Conservation (phyloP, 2,797 vertebrate genomes). For the Chloroceryle inda region DNA sequence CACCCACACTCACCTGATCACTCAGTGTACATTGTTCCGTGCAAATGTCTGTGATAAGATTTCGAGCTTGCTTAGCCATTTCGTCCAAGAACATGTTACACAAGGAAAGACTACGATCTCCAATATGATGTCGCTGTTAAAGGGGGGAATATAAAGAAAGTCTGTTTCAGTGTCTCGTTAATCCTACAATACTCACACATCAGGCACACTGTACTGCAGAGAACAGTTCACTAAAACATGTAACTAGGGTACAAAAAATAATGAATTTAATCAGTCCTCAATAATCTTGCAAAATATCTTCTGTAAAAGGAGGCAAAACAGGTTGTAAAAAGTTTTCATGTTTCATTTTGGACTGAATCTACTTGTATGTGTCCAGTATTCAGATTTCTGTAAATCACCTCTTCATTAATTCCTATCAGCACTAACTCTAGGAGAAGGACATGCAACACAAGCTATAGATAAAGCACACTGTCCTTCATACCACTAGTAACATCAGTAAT, state of each 20-base stretch:
- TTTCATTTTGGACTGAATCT: background rate
- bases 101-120: slow-evolving; percentile 96
- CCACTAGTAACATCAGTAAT: background rate
- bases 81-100: slow-evolving; percentile 99
- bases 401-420: background rate
- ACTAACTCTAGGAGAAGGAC: background rate
- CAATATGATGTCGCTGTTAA: slow-evolving; percentile 94
- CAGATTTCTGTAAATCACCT: background rate
- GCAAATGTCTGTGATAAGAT: slow-evolving; percentile 99
- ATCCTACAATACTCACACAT: background rate
- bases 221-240: background rate
- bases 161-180: background rate
- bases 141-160: background rate
- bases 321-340: background rate
- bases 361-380: background rate
- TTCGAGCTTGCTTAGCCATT: slow-evolving; percentile 98
- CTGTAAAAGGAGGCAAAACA: background rate
- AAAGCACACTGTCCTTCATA: background rate
- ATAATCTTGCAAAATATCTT: background rate
- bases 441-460: background rate
- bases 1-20: slow-evolving; percentile 88
- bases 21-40: slow-evolving; percentile 98
- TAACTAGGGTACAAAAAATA: background rate
- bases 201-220: background rate
- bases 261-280: background rate